A percentile compares a stretch with the other conserved stretches of the same genome.
Evolutionary conservation across 2,797 vertebrate species (phyloP).

Genomic region (Takifugu ocellatus): DNA sequence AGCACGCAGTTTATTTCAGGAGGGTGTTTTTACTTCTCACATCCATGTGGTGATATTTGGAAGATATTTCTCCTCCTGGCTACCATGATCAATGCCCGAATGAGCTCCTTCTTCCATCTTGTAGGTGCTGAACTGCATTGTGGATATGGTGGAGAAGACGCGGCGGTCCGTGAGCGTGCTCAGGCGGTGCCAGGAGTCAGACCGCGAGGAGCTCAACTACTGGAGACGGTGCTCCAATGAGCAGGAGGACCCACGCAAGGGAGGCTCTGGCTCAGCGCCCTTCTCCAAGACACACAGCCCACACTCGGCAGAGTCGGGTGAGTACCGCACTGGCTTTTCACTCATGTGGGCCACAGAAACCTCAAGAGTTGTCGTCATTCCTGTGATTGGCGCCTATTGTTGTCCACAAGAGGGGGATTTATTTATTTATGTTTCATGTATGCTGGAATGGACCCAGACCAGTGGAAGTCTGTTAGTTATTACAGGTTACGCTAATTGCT

Average conservation of each 20-base stretch:
- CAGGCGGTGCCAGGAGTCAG: slow-evolving; percentile 93
- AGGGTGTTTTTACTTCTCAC: slow-evolving; percentile 11
- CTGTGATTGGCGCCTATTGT: not conserved
- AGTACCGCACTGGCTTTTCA: slow-evolving; percentile 22
- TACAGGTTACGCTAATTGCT: not conserved
- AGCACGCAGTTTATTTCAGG: slow-evolving; percentile 15
- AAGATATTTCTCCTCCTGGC: too few relatives aligned
- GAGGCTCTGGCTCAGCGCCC: slow-evolving; percentile 61
- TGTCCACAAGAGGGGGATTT: not conserved
- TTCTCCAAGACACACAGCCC: slow-evolving; percentile 90
- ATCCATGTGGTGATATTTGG: not conserved
- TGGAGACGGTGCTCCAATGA: slow-evolving; percentile 91
- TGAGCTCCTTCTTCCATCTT: not conserved
- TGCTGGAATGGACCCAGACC: slow-evolving; percentile 4
- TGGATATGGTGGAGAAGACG: slow-evolving; percentile 99
- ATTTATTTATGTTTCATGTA: not conserved
- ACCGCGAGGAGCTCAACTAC: slow-evolving; percentile 95
- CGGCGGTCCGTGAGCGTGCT: slow-evolving; percentile 92
- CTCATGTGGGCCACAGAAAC: not conserved
- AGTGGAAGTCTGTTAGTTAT: not conserved
- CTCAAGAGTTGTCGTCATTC: not conserved
- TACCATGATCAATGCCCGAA: too few relatives aligned
- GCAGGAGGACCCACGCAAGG: slow-evolving; percentile 88
- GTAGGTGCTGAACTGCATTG: slow-evolving; percentile 96
- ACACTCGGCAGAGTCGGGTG: slow-evolving; percentile 83